A percentile compares a stretch with the other conserved stretches of the same genome.
Evolutionary conservation across 2,888 invertebrate genomes (phyloP).

Genomic region (Drosophila phalerata): DNA sequence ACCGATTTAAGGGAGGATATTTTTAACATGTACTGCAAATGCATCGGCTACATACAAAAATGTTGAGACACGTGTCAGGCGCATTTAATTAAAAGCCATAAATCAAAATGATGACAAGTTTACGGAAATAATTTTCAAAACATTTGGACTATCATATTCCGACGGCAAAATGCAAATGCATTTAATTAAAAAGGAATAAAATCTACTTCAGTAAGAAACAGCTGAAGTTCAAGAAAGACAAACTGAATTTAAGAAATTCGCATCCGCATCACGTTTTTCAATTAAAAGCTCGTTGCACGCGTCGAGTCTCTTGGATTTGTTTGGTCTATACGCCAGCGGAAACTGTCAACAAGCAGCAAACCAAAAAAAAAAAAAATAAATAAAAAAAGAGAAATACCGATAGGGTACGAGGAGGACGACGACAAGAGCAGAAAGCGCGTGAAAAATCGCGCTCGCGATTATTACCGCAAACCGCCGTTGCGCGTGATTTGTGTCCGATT

Average conservation of each 20-base stretch:
- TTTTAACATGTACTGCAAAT: slow-evolving; percentile 26
- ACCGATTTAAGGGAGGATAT: not conserved
- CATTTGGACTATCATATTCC: slow-evolving; percentile 18
- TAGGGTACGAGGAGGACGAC: not conserved
- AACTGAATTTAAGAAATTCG: slow-evolving; percentile 40
- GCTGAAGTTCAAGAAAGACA: slow-evolving; percentile 7
- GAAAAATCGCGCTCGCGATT: slow-evolving; percentile 57
- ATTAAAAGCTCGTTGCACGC: slow-evolving; percentile 78
- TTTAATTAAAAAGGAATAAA: slow-evolving; percentile 49
- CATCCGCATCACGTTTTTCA: slow-evolving; percentile 81
- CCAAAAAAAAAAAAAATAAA: slow-evolving; percentile 12
- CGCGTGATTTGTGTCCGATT: slow-evolving; percentile 73
- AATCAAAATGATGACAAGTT: slow-evolving; percentile 66
- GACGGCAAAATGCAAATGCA: slow-evolving; percentile 44
- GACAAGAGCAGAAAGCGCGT: slow-evolving; percentile 29
- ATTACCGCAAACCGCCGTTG: slow-evolving; percentile 67
- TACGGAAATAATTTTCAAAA: slow-evolving; percentile 61
- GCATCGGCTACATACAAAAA: slow-evolving; percentile 39
- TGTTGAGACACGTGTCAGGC: slow-evolving; percentile 29
- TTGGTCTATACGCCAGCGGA: slow-evolving; percentile 23
- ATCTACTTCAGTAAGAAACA: slow-evolving; percentile 2
- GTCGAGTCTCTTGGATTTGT: slow-evolving; percentile 31
- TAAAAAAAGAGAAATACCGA: not conserved
- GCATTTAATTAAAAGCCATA: slow-evolving; percentile 74
- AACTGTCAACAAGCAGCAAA: slow-evolving; percentile 55